Base-by-base conservation (phyloP, 1,140 invertebrate genomes). In the Cherax destructor region DNA sequence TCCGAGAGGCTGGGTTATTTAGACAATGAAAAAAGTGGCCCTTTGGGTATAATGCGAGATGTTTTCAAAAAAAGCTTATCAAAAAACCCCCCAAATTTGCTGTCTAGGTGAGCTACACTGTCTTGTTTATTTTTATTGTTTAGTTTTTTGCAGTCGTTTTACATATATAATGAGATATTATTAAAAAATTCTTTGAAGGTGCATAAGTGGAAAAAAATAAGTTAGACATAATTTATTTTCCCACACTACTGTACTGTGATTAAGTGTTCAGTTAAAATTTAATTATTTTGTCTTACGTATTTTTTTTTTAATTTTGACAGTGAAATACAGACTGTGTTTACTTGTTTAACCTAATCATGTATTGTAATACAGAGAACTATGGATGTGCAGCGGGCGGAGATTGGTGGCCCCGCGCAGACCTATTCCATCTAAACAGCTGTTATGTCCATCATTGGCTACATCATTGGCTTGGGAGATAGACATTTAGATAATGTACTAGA, bases 381-480 rank as follows among this genome's bases (percentile, higher is more conserved):
- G 98, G 98, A 98, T 98, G 94, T 96, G 97, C 90, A 97, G 98
- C 93, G 96, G 96, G 98, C 0, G 97, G 96, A 74, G 96, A 97
- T 92, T 99, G 99, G 98, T 99, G 98, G 97, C 96, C 97, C 92
- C 97, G 97, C 97, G 0, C 97, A 98, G 92, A 97, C 97, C 61
- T 99, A 99, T 94, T 97, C 97, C 13, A 97, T 97, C 92, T 99
- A 98, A 16, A 97, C 99, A 47, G 99, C 99, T 41, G 98, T 99
- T 4, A 99, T 99, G 98, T 99, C 98, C 65, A 98, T 99, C 91
- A 98, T 99, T 93, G 99, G 99, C 21, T 99, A 99, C 93, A 98
- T 99, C 59, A 98, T 99, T 94, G 99, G 99, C 2, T 95, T 99
- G 41, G 99, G 99, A 52, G 99, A 99, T 95, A 95, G 99, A 80